These are phyloP conservation scores for Nothobranchius furzeri DNA, from an alignment of 2,113 vertebrate species.

Conservation along the genomic window DNA sequence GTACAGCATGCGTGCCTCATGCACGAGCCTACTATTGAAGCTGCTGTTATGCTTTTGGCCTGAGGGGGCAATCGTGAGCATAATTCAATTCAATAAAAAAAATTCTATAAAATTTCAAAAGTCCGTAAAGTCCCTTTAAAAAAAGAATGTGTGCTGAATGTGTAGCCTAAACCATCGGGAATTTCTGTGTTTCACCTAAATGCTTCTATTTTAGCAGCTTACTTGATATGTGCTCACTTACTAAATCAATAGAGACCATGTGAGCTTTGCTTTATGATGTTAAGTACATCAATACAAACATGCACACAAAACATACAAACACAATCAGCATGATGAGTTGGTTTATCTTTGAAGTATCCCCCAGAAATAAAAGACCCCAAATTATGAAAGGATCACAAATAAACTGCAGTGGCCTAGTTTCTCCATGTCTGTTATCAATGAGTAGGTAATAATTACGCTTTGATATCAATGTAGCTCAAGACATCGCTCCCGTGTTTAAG, in stretches of 20 bases:
- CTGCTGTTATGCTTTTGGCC: too few relatives aligned
- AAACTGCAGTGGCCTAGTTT: constrained; percentile 53
- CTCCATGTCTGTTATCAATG: constrained; percentile 39
- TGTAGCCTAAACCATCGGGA: neutral
- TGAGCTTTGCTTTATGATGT: constrained; percentile 38
- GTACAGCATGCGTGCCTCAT: too few relatives aligned
- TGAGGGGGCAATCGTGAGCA: too few relatives aligned
- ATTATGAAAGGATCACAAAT: constrained; percentile 69
- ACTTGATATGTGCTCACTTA: constrained; percentile 53
- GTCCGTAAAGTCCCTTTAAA: too few relatives aligned
- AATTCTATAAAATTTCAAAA: too few relatives aligned
- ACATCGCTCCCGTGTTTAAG: constrained; percentile 15
- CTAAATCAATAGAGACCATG: constrained; percentile 53
- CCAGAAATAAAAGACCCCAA: constrained; percentile 64
- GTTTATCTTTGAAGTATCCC: constrained; percentile 64
- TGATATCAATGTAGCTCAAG: constrained; percentile 42
- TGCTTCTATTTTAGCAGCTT: constrained; percentile 41
- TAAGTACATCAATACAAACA: constrained; percentile 38
- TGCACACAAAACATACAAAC: constrained; percentile 46
- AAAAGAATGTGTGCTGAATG: neutral
- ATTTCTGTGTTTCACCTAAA: constrained; percentile 24
- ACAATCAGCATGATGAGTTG: constrained; percentile 61
- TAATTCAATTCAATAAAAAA: too few relatives aligned
- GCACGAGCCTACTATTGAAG: too few relatives aligned
- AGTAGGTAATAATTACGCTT: constrained; percentile 38